phyloP scores from a whole-genome alignment of 2,113 vertebrate species.

The Egretta garzetta region DNA sequence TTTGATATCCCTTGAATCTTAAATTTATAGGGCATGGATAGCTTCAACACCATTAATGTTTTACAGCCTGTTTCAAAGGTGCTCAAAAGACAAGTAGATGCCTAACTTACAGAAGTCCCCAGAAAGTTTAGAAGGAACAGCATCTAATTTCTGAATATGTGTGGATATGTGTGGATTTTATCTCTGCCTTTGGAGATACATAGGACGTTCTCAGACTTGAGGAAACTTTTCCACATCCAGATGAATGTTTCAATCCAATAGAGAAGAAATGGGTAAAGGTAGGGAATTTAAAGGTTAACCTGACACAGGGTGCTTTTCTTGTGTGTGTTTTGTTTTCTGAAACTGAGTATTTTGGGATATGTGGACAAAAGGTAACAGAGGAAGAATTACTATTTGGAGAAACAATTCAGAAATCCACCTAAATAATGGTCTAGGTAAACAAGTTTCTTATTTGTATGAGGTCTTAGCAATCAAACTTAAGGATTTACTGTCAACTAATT shows the following conservation, averaged over 20 bases:
- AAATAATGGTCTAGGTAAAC: accelerated
- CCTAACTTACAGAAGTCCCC: neutral
- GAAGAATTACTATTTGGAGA: neutral
- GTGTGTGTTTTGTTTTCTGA: neutral
- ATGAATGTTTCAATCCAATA: neutral
- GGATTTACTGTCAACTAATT: neutral
- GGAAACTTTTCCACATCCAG: neutral
- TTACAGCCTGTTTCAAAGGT: neutral
- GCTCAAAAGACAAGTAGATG: neutral
- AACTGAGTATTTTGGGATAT: neutral
- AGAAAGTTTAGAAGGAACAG: neutral
- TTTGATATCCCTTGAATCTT: neutral
- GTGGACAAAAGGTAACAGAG: neutral
- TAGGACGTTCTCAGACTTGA: neutral
- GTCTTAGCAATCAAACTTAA: neutral
- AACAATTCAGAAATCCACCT: neutral
- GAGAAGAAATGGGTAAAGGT: neutral
- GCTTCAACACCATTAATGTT: neutral
- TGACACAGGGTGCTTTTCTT: neutral
- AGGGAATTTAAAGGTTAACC: neutral
- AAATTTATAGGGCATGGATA: neutral
- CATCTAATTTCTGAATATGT: neutral
- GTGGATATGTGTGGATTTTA: neutral
- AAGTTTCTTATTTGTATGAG: neutral
- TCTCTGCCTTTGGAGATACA: neutral